Percentiles rank a stretch among this genome's conserved stretches.
Evolutionary conservation across 2,888 invertebrate genomes (phyloP).

Genomic region (Uropetala carovei): DNA sequence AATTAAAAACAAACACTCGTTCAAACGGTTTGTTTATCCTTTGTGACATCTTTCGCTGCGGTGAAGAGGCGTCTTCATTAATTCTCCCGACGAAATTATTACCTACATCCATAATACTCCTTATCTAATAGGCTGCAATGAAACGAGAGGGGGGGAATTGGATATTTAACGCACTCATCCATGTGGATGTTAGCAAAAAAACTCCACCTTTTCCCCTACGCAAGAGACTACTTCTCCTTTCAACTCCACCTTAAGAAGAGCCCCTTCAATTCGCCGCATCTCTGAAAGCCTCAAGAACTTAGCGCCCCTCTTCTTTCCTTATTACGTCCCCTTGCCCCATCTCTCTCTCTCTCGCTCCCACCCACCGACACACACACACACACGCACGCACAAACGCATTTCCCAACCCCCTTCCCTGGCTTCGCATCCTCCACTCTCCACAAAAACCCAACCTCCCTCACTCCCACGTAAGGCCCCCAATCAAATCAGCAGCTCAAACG

Average conservation of each 20-base stretch:
- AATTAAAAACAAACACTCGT: no score
- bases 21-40: no score
- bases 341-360: background rate
- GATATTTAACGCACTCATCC: background rate
- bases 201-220: background rate
- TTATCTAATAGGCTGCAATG: no score
- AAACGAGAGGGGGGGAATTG: background rate
- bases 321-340: background rate
- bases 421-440: background rate
- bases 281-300: slow-evolving; percentile 45
- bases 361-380: no score
- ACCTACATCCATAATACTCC: no score
- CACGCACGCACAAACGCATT: background rate
- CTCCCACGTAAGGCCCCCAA: background rate
- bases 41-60: no score
- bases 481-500: slow-evolving; percentile 1
- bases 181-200: background rate
- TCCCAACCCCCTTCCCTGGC: background rate
- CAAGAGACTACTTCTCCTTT: slow-evolving; percentile 23
- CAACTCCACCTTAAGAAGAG: slow-evolving; percentile 27
- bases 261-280: slow-evolving; percentile 51
- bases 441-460: background rate
- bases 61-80: no score
- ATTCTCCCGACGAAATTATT: no score
- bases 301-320: slow-evolving; percentile 28